Conservation (phyloP, 2,888 invertebrate genomes). For the Xestia ashworthii region DNA sequence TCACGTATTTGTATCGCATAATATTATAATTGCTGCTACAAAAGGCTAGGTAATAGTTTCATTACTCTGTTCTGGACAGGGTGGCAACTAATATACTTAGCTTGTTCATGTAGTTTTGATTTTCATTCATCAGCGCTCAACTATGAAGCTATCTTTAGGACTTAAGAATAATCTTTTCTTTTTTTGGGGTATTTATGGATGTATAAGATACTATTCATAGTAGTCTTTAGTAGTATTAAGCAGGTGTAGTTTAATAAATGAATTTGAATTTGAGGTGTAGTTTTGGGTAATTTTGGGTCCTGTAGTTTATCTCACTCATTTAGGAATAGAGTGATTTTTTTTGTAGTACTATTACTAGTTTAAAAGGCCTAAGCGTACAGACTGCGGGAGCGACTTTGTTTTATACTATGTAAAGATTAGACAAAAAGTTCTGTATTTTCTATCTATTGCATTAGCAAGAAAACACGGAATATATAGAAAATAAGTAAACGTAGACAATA, state of each 20-base stretch:
- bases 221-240: neutral
- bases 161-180: neutral
- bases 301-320: neutral
- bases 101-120: constrained; percentile 55
- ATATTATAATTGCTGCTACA: constrained; percentile 20
- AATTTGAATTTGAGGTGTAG: no score
- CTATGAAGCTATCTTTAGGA: neutral
- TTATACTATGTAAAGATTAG: no score
- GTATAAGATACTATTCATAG: neutral
- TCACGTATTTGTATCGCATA: constrained; percentile 22
- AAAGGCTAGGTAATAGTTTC: neutral
- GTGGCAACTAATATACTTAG: constrained; percentile 53
- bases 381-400: no score
- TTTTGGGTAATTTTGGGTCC: neutral
- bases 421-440: no score
- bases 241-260: neutral
- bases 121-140: constrained; percentile 14
- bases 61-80: constrained; percentile 7
- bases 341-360: neutral
- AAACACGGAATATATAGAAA: no score
- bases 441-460: no score
- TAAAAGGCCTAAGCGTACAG: no score
- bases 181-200: neutral
- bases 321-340: no score
- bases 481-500: neutral